Evolutionary conservation across 2,797 vertebrate species (phyloP).

Genomic region (Paramormyrops hopkinsi): DNA sequence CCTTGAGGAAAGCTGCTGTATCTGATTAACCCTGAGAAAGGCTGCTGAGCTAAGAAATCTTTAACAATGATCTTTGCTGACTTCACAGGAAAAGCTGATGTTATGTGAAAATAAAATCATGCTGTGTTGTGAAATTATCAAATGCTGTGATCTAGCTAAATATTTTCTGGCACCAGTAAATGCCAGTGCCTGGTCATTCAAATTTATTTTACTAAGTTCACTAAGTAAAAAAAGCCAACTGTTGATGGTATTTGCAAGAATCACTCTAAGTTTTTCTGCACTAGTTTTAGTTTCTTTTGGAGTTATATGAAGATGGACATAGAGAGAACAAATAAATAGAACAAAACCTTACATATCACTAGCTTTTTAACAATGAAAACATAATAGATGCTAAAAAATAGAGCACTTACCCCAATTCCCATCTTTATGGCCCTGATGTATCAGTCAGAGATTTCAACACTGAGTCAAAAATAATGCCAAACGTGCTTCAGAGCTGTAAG

Average conservation of each 20-base stretch:
- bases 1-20: background rate
- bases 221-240: background rate
- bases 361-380: background rate
- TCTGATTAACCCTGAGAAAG: background rate
- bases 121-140: background rate
- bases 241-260: background rate
- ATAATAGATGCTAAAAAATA: background rate
- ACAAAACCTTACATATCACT: background rate
- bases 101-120: background rate
- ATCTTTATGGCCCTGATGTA: background rate
- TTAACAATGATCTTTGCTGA: slow-evolving; percentile 12
- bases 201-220: background rate
- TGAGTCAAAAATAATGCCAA: background rate
- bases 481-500: background rate
- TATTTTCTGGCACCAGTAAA: background rate
- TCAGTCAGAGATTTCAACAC: background rate
- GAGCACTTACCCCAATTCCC: slow-evolving; percentile 7
- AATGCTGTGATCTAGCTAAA: background rate
- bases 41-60: background rate
- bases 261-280: background rate
- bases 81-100: slow-evolving; percentile 4
- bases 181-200: background rate
- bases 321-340: background rate
- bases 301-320: background rate
- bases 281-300: background rate